Base-by-base conservation (phyloP, 2,888 invertebrate genomes). In the Fissipunctia ypsillon region DNA sequence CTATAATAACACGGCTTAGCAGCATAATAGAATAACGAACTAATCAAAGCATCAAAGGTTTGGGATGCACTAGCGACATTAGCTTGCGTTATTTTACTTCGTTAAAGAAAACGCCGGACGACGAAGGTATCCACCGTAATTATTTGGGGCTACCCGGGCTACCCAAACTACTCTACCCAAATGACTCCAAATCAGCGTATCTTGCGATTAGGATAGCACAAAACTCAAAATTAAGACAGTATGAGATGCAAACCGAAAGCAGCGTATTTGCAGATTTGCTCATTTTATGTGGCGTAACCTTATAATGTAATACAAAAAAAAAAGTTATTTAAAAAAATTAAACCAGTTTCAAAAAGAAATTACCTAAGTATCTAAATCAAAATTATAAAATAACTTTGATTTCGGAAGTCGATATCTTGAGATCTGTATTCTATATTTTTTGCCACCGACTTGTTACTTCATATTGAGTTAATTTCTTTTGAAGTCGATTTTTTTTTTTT, bases 11-110 rank as follows among this genome's bases (percentile, higher is more conserved):
- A 48, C 0, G 14, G 25, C 38, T 59, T 64, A 54, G 28, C 35
- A 56, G 9, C 14, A 2, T 73, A 68, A 43, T 50, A 56, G 31
- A 60, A 56, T 69, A 61, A 57, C 25, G 1, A 69, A 69, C 3
- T 28, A 80, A 73, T 50, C 16, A 48, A 35, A 59, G 35, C n/a
- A 54, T 48, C 16, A 41, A 45, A 41, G 2, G 14, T 16, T 19
- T 64, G 4, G 19, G 12, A 1, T 28, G 22, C 56, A n/a, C 12
- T 31, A n/a, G 43, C 7, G 9, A 48, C 12, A 31, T 48, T 25
- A 19, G 25, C 19, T 35, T 28, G 10, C 3, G 1, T 41, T 45
- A 19, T 45, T 28, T 71, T 38, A 16, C 12, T n/a, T 68, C n/a
- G 19, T 19, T 28, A 19, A n/a, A 41, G 5, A 31, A n/a, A 41